Conservation (phyloP, 2,888 invertebrate genomes). For the Ischnura elegans region DNA sequence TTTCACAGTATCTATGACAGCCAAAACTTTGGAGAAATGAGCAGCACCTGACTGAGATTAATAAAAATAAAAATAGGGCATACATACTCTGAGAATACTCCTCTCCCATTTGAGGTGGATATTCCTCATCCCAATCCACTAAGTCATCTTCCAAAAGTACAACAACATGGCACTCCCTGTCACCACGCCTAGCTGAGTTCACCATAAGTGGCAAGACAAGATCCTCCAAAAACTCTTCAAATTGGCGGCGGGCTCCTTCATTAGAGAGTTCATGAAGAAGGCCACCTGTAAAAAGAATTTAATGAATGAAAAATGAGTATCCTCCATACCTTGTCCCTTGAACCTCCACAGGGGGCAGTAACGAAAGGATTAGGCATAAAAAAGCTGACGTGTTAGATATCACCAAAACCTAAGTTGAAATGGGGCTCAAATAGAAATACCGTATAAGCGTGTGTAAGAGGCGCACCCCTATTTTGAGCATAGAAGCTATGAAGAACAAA, state of each 20-base stretch:
- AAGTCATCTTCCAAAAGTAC: conserved; percentile 97
- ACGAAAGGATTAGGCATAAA: too few relatives aligned
- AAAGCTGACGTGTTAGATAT: too few relatives aligned
- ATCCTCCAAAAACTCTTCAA: conserved; percentile 97
- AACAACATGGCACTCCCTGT: conserved; percentile 98
- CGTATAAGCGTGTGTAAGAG: too few relatives aligned
- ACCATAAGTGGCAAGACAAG: conserved; percentile 98
- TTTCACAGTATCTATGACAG: too few relatives aligned
- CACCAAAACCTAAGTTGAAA: too few relatives aligned
- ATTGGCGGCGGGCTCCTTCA: conserved; percentile 98
- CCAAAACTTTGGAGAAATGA: too few relatives aligned
- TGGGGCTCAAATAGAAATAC: too few relatives aligned
- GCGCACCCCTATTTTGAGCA: too few relatives aligned
- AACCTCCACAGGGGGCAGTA: too few relatives aligned
- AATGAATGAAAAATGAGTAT: neutral
- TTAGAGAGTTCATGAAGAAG: conserved; percentile 98
- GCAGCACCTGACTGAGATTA: too few relatives aligned
- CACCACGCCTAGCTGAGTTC: conserved; percentile 94
- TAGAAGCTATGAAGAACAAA: too few relatives aligned
- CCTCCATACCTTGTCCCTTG: too few relatives aligned
- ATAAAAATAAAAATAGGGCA: neutral
- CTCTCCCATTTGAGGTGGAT: conserved; percentile 99
- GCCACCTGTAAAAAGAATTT: conserved; percentile 82
- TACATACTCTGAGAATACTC: conserved; percentile 95
- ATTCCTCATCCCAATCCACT: conserved; percentile 99